Percentiles rank a stretch among this genome's conserved stretches.
Conservation (phyloP, 2,113 vertebrate species). For the Myocastor coypus region DNA sequence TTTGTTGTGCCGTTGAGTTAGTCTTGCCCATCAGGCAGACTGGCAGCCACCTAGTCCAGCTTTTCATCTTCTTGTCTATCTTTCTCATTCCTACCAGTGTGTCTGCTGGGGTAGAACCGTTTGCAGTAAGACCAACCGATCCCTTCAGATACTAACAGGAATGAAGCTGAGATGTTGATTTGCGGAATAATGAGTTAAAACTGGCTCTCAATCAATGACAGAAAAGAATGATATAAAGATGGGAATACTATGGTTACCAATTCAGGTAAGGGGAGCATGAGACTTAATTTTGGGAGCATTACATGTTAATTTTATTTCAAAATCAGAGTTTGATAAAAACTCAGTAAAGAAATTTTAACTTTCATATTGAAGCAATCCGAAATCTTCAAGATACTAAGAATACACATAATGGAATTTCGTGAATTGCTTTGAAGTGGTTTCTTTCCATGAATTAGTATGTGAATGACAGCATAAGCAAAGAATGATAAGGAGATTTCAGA, state of each 20-base stretch:
- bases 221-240: neutral
- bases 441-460: neutral
- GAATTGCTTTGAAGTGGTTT: neutral
- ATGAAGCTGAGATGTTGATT: neutral
- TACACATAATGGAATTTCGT: neutral
- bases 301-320: slow-evolving; percentile 45
- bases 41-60: too few relatives aligned
- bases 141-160: too few relatives aligned
- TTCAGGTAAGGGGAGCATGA: neutral
- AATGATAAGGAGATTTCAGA: neutral
- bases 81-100: too few relatives aligned
- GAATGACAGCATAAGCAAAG: neutral
- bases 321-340: slow-evolving; percentile 5
- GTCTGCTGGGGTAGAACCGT: too few relatives aligned
- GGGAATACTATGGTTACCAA: neutral
- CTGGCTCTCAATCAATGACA: neutral
- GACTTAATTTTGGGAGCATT: neutral
- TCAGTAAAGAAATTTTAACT: slow-evolving; percentile 6
- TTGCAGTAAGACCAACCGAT: too few relatives aligned
- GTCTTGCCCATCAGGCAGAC: too few relatives aligned
- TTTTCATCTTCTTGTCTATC: too few relatives aligned
- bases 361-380: neutral
- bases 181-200: slow-evolving; percentile 16
- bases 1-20: too few relatives aligned
- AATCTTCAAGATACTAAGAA: neutral